Conservation (phyloP, 2,797 vertebrate genomes). For the Danio albolineatus region DNA sequence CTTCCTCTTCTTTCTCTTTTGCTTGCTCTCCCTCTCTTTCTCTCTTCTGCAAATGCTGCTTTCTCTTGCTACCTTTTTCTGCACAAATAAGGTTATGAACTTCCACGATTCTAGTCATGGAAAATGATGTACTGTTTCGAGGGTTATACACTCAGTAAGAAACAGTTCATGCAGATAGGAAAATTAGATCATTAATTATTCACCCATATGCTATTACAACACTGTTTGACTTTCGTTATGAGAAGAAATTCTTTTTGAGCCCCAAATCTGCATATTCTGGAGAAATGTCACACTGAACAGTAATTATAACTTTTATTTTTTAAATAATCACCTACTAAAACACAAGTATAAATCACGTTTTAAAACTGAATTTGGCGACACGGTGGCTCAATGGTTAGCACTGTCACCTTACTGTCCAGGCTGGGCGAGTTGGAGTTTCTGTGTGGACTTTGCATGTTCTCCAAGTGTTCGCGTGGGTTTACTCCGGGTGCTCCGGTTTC, state of each 20-base stretch:
- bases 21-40: neutral
- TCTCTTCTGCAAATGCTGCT: neutral
- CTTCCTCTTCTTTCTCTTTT: neutral
- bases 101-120: neutral
- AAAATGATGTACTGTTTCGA: neutral
- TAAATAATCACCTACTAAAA: too few relatives aligned
- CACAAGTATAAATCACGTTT: neutral
- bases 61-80: neutral
- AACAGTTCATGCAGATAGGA: neutral
- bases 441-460: too few relatives aligned
- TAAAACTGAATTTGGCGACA: neutral
- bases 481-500: too few relatives aligned
- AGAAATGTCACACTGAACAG: neutral
- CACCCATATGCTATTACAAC: too few relatives aligned
- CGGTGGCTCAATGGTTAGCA: too few relatives aligned
- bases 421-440: too few relatives aligned
- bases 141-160: neutral
- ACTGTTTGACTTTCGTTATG: neutral
- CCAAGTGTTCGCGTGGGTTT: too few relatives aligned
- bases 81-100: neutral
- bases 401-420: too few relatives aligned
- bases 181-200: neutral
- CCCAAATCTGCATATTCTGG: neutral
- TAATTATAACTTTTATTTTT: neutral
- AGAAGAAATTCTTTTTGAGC: neutral